Evolutionary conservation across 2,113 vertebrate genomes (phyloP), one percentile per base, ranked within the genome.

Genomic region (Caretta caretta): DNA sequence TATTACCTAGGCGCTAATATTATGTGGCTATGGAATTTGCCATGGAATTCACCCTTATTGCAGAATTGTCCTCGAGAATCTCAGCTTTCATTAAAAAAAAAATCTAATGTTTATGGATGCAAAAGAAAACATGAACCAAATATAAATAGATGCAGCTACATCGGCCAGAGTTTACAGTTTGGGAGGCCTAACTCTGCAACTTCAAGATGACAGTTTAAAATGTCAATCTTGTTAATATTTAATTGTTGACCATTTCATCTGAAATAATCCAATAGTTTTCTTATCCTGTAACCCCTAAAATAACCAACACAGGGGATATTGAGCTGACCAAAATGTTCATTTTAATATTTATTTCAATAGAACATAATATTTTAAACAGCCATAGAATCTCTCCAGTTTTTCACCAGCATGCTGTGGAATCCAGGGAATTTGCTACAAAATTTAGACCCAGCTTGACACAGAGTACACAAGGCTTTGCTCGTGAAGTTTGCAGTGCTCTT

Each of bases 391-490:
- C 35, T 17, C 8, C 72, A 27, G 42, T 6, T 76, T 81, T 57
- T 54, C 53, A 42, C 13, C 38, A 13, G 38, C 51, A 10, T 86
- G 29, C 50, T 31, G 17, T 87, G 14, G 90, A 96, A 48, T 92
- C 54, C 17, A 5, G 65, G 72, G 53, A 24, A 3, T 87, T 13
- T 80, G 9, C 11, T 87, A 24, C 75, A 42, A 76, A 76, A 82
- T 48, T 54, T n/a, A 80, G 27, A 10, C 90, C 79, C 50, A 57
- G 84, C 2, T 12, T 62, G 93, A 42, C 3, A 80, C 31, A 75
- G 0, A 1, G 24, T 80, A 48, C 62, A 79, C 0, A 1, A 57
- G 17, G 8, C 5, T 53, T 85, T 75, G 19, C 10, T 25, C 12
- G 59, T 54, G 0, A 54, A 13, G 1, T 76, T 91, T 90, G 4